Conservation (phyloP, 2,888 invertebrate genomes). For the Harpalus rubripes region DNA sequence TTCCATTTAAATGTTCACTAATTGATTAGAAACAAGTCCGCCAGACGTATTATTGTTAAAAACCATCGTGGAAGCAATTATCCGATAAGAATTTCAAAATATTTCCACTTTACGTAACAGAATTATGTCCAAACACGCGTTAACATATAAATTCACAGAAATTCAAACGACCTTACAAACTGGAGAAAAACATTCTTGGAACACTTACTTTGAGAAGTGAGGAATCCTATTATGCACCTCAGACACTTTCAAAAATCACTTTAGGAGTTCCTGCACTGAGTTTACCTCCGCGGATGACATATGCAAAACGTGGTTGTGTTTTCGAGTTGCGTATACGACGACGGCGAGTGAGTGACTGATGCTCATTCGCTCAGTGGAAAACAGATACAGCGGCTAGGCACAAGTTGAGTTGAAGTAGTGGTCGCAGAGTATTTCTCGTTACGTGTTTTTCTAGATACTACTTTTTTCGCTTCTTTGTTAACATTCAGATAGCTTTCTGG, state of each 20-base stretch:
- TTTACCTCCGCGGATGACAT: not conserved
- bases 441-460: conserved; percentile 55
- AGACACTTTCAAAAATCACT: too few species aligned
- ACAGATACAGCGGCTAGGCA: conserved; percentile 5
- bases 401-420: not conserved
- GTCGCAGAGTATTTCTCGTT: conserved; percentile 16
- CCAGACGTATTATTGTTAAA: conserved; percentile 26
- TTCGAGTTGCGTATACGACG: conserved; percentile 14
- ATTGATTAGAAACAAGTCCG: conserved; percentile 13
- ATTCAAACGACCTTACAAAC: conserved; percentile 33
- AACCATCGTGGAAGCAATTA: conserved; percentile 16
- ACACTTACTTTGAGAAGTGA: conserved; percentile 27
- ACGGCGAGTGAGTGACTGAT: conserved; percentile 47
- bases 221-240: not conserved
- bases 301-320: not conserved
- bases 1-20: not conserved
- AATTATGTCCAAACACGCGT: too few species aligned
- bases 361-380: conserved; percentile 16
- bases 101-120: not conserved
- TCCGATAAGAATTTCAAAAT: conserved; percentile 30
- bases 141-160: conserved; percentile 9
- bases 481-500: conserved; percentile 61
- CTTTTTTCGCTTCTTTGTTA: conserved; percentile 63
- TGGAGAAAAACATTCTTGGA: conserved; percentile 36
- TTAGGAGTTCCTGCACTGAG: not conserved